Percentiles rank a stretch among this genome's conserved stretches.
These are phyloP conservation scores for Centrocercus urophasianus DNA, from an alignment of 2,113 vertebrate species.

Conservation along the genomic window DNA sequence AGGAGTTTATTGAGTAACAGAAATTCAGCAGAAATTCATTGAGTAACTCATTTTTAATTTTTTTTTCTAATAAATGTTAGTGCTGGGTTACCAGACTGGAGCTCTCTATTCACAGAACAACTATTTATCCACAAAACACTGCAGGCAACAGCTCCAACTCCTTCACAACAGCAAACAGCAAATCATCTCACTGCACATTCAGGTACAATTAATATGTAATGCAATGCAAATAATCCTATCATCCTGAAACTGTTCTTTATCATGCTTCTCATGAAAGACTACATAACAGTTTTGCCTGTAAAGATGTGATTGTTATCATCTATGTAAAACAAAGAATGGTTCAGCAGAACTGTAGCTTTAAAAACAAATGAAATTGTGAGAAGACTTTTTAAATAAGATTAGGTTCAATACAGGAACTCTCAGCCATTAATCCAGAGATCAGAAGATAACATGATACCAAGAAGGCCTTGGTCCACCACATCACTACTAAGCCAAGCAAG, in stretches of 20 bases:
- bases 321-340: neutral
- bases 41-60: conserved; percentile 8
- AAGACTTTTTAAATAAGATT: neutral
- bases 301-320: neutral
- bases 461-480: neutral
- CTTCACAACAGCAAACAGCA: neutral
- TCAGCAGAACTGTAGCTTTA: neutral
- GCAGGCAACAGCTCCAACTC: neutral
- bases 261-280: neutral
- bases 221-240: neutral
- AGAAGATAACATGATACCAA: neutral
- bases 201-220: neutral
- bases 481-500: neutral
- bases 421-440: neutral
- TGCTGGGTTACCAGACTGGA: neutral
- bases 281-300: neutral
- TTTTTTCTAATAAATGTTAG: conserved; percentile 41
- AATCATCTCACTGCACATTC: neutral
- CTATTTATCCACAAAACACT: conserved; percentile 26
- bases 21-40: conserved; percentile 12
- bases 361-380: neutral
- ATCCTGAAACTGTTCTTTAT: neutral
- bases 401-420: neutral
- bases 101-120: conserved; percentile 35
- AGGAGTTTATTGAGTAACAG: conserved; percentile 15